These are phyloP conservation scores for Candoia aspera DNA, from an alignment of 2,113 vertebrate genomes.

Conservation along the genomic window DNA sequence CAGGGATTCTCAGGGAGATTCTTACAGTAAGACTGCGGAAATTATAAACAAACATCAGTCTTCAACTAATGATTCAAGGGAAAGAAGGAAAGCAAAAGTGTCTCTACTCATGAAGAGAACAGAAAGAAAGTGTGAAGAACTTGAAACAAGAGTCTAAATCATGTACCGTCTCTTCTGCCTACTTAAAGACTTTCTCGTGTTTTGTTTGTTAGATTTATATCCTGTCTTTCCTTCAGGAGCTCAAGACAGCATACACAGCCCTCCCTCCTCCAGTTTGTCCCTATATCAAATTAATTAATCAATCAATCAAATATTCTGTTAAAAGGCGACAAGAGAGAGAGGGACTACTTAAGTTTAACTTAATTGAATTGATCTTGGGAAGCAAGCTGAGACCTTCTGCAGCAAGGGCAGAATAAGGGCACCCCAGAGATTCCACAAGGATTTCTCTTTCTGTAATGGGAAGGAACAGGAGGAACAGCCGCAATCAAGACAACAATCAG, in stretches of 20 bases:
- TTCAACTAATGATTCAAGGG: too few relatives aligned
- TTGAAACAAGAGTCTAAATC: too few relatives aligned
- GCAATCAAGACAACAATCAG: not conserved
- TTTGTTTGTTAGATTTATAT: too few relatives aligned
- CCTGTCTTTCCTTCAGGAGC: not conserved
- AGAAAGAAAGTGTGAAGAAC: too few relatives aligned
- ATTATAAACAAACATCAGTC: too few relatives aligned
- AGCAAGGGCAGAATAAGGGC: not conserved
- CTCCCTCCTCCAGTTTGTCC: not conserved
- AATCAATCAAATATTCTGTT: not conserved
- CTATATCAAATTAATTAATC: not conserved
- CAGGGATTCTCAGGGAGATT: too few relatives aligned
- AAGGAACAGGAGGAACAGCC: not conserved
- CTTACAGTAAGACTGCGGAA: too few relatives aligned
- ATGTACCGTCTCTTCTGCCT: too few relatives aligned
- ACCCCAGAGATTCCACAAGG: not conserved
- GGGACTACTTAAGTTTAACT: not conserved
- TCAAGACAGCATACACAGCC: not conserved
- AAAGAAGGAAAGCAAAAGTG: too few relatives aligned
- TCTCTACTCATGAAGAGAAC: too few relatives aligned
- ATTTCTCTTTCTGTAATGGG: not conserved
- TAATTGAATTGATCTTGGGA: not conserved
- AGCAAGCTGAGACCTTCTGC: not conserved
- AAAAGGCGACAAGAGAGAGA: not conserved
- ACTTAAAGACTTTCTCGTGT: too few relatives aligned